Evolutionary conservation across 2,797 vertebrate species (phyloP), one percentile per base, ranked within the genome.

Genomic region (Oryzias sinensis): DNA sequence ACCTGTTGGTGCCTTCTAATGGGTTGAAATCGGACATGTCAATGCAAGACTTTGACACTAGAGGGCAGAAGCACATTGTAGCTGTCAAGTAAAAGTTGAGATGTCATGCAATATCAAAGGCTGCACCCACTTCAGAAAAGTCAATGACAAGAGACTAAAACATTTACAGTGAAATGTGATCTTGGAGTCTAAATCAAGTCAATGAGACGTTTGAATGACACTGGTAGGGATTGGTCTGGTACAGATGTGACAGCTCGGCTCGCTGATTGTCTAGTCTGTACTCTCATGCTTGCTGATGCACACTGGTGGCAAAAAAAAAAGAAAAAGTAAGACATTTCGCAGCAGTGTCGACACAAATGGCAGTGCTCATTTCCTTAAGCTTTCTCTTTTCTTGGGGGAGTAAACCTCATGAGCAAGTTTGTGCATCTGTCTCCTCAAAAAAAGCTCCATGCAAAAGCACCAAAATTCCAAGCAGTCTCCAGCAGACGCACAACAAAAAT

Each of bases 231-330:
- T 86, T 87, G 78, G 74, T 81, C 74, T 82, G 70, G 79, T 80
- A 82, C 77, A 81, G 81, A 84, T 85, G 84, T 20, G 2, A 61
- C 71, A 88, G 88, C 85, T 53, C 53, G 86, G 92, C 86, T 86
- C 90, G 90, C 89, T 93, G 82, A 90, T 80, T 87, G 86, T 87
- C 82, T 81, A 76, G 59, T 56, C 74, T 66, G 80, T 79, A 51
- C 86, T 81, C 79, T 79, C 83, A 56, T 88, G 90, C 89, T 82
- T 88, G 87, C 79, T 82, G 87, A 85, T 78, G 90, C 80, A 81
- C 76, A 74, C 49, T 55, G 58, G 52, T 52, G 65, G 72, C 60
- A 43, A 60, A 67, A 64, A 55, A 82, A 70, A 66, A 68, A 65
- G 7, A 29, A 37, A 37, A 37, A 11, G 33, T 37, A 37, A 37